Percentiles rank a stretch among this genome's conserved stretches.
Evolutionary conservation across 2,888 invertebrate genomes (phyloP).

Genomic region (Oscheius sp.): DNA sequence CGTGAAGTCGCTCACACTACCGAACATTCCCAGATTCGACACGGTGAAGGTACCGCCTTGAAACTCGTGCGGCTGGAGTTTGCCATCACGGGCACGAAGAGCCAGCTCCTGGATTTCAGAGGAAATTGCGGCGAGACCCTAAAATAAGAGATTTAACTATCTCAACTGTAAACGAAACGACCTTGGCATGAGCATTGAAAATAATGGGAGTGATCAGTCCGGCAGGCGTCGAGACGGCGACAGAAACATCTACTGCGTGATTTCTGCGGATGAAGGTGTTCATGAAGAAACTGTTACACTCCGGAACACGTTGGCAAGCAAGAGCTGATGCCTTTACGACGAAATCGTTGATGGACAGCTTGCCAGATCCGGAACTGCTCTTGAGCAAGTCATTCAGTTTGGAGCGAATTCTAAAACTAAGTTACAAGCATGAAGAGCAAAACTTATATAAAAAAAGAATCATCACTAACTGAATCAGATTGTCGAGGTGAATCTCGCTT

Average conservation of each 20-base stretch:
- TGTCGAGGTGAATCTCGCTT: constrained; percentile 86
- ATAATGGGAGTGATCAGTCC: constrained; percentile 99
- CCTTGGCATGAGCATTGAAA: constrained; percentile 77
- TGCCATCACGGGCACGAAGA: constrained; percentile 75
- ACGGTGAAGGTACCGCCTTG: constrained; percentile 78
- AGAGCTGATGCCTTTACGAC: constrained; percentile 81
- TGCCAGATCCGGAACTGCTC: constrained; percentile 57
- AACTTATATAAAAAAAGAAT: not conserved
- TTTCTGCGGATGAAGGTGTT: constrained; percentile 80
- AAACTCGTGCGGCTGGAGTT: constrained; percentile 81
- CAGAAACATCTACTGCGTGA: constrained; percentile 87
- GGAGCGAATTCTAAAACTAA: constrained; percentile 76
- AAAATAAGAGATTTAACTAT: not conserved
- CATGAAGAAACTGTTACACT: constrained; percentile 95
- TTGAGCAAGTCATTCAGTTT: constrained; percentile 74
- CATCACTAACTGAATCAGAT: constrained; percentile 77
- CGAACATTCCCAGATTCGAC: constrained; percentile 82
- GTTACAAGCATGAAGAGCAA: not conserved
- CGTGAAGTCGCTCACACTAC: constrained; percentile 78
- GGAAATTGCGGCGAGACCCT: constrained; percentile 70
- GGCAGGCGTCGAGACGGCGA: constrained; percentile 93
- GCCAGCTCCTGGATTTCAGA: constrained; percentile 65
- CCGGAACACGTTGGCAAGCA: constrained; percentile 75
- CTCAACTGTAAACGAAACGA: constrained; percentile 13
- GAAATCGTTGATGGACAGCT: constrained; percentile 81